Percentiles rank a stretch among this genome's conserved stretches.
These are phyloP conservation scores for Pachyseris speciosa DNA, from an alignment of 64 coral and sea anemone genomes.

Conservation along the genomic window DNA sequence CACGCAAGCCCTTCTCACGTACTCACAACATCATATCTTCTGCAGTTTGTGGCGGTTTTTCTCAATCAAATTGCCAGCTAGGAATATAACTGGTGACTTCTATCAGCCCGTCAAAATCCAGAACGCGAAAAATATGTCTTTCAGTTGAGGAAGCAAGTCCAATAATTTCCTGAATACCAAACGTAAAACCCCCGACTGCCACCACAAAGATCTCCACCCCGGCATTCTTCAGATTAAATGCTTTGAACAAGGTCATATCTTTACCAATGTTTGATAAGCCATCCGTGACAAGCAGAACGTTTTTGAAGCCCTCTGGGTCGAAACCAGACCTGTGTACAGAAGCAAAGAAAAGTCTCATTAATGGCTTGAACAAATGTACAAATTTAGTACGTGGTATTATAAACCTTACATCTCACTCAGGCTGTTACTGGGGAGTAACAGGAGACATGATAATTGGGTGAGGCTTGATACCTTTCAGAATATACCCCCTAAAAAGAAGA, in stretches of 20 bases:
- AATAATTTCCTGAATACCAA: slow-evolving; percentile 25
- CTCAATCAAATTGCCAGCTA: not conserved
- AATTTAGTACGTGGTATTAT: no score
- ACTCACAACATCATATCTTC: no score
- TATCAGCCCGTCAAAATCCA: not conserved
- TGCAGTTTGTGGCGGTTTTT: not conserved
- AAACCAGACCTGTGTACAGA: slow-evolving; percentile 19
- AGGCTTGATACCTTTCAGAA: no score
- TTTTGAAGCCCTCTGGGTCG: slow-evolving; percentile 16
- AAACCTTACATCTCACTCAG: no score
- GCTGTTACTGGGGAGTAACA: no score
- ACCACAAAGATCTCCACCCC: slow-evolving; percentile 45
- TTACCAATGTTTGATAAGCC: slow-evolving; percentile 38
- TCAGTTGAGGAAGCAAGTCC: slow-evolving; percentile 12
- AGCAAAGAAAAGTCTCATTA: not conserved
- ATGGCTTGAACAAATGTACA: no score
- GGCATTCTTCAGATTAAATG: slow-evolving; percentile 6
- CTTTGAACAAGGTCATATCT: slow-evolving; percentile 20
- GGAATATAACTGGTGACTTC: slow-evolving; percentile 12
- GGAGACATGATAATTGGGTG: no score
- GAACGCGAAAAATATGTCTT: slow-evolving; percentile 19
- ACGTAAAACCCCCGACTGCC: slow-evolving; percentile 8
- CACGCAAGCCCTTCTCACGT: no score
- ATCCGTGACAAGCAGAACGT: slow-evolving; percentile 47
- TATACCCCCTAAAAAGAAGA: no score